phyloP scores from a whole-genome alignment of 2,113 vertebrate species.

The Microtus oregoni region DNA sequence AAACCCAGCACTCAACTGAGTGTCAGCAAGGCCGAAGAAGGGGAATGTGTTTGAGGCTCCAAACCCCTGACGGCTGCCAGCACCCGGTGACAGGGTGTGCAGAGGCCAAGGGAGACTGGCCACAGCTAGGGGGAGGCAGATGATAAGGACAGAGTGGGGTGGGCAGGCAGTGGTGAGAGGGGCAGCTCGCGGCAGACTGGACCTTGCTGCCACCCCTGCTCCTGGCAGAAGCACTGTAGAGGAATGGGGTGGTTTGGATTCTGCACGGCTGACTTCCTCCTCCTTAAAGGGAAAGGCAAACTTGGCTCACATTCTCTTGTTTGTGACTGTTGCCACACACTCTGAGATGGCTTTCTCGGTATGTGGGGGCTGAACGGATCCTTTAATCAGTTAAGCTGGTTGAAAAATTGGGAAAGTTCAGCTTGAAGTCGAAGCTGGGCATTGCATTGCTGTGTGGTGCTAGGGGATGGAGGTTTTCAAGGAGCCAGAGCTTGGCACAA shows the following conservation, averaged over 20 bases:
- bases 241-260: not conserved
- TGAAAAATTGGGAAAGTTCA: not conserved
- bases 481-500: not conserved
- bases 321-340: not conserved
- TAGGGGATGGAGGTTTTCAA: not conserved
- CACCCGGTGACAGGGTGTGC: constrained; percentile 71
- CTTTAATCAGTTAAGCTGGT: constrained; percentile 10
- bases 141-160: not conserved
- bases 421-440: not conserved
- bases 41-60: constrained; percentile 75
- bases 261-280: not conserved
- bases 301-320: not conserved
- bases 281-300: constrained; percentile 30
- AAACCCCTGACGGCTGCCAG: constrained; percentile 71
- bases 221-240: not conserved
- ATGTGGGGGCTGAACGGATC: not conserved
- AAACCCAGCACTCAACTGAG: constrained; percentile 64
- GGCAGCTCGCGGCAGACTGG: not conserved
- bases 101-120: constrained; percentile 40
- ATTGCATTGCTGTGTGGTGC: not conserved
- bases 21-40: constrained; percentile 75
- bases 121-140: constrained; percentile 64
- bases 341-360: not conserved
- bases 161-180: not conserved
- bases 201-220: not conserved